Base-by-base conservation (phyloP, 2,888 invertebrate genomes). In the Encarsia formosa region DNA sequence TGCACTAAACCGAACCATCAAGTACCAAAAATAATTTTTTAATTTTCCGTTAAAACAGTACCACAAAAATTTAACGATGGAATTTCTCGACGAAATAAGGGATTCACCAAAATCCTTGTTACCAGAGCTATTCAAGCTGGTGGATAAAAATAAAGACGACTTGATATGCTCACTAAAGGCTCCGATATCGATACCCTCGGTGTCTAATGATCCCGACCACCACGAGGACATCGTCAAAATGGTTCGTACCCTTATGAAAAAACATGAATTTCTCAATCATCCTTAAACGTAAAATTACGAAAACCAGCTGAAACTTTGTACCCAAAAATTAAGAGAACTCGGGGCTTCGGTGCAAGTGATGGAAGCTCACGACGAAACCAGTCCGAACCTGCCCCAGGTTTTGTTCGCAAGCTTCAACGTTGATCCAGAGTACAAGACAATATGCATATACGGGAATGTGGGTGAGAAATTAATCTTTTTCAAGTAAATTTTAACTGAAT, bases 391-490 rank as follows among this genome's bases (percentile, higher is more conserved):
- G 46, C 63, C 63, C 13, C 62, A 63, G 15, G 59, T 63, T 41
- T 42, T 65, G n/a, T 60, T 63, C 42, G 64, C 59, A 23, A 53
- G 58, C 43, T 50, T 63, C 37, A 58, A 58, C 34, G 42, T 52
- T 24, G 47, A 61, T 39, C 56, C 61, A 5, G 59, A 59, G 35
- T 51, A 60, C 8, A 61, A 59, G 46, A 63, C 61, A 2, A 53
- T 64, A 37, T 64, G 64, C 44, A 56, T 64, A 47, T 64, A 64
- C 19, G 64, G 63, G 44, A 60, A 58, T 18, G 53, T 64, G 24
- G 64, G 64, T 63, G 42, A 34, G 55, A 26, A 9, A 26, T 41
- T 29, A 47, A 34, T 35, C 29, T 37, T 24, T 22, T 26, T 26
- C 26, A 11, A 26, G 11, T 32, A 46, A 54, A 26, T 60, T 61